A percentile compares a stretch with the other conserved stretches of the same genome.
phyloP scores from a whole-genome alignment of 2,797 vertebrate genomes.

The Sitta carolinensis region DNA sequence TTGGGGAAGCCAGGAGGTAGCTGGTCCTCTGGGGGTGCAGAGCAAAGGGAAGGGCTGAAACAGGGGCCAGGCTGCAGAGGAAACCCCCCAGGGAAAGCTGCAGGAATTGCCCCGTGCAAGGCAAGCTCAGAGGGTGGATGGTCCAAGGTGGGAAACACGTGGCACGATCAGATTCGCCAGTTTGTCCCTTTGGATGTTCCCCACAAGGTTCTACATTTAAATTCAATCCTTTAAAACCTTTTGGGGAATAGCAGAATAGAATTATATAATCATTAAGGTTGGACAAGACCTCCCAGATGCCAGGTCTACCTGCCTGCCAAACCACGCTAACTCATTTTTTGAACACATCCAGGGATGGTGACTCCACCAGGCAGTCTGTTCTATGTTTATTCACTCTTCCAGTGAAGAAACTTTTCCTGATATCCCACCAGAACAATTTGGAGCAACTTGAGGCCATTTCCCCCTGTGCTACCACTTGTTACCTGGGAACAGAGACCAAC shows the following conservation, averaged over 20 bases:
- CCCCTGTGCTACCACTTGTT: no score
- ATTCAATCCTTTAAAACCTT: not conserved
- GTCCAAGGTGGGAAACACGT: accelerated
- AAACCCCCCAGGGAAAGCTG: accelerated
- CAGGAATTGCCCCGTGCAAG: not conserved
- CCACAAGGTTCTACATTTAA: no score
- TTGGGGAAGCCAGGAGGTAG: slow-evolving; percentile 92
- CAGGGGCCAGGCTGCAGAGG: accelerated
- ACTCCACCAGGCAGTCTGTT: not conserved
- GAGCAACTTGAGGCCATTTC: not conserved
- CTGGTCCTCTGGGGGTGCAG: slow-evolving; percentile 86
- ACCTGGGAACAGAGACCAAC: not conserved
- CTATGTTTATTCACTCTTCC: no score
- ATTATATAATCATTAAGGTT: not conserved
- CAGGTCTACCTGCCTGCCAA: not conserved
- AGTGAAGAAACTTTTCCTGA: not conserved
- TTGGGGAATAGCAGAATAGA: not conserved
- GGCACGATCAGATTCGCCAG: accelerated
- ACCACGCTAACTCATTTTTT: accelerated
- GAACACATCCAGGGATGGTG: not conserved
- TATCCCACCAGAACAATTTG: not conserved
- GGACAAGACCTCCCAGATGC: not conserved
- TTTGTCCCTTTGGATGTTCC: no score
- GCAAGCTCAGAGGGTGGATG: accelerated
- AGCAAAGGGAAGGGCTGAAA: not conserved